These are phyloP conservation scores for Acholoe squamosa DNA, from an alignment of 2,888 invertebrate species.

Conservation along the genomic window DNA sequence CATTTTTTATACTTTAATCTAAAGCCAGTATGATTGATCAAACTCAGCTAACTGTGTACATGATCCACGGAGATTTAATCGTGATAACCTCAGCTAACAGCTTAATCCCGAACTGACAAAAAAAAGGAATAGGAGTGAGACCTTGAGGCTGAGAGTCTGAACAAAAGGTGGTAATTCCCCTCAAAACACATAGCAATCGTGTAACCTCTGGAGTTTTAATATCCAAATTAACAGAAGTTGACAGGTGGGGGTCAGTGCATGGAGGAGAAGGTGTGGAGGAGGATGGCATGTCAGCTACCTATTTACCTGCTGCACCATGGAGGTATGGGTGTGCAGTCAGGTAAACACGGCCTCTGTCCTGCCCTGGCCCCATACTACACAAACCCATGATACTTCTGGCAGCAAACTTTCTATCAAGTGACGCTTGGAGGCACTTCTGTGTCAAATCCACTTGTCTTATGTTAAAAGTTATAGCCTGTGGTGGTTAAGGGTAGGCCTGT, in stretches of 20 bases:
- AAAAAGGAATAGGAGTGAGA: background rate
- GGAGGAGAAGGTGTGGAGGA: background rate
- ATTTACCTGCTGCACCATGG: background rate
- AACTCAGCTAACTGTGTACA: no score
- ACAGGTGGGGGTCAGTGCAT: background rate
- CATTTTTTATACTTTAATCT: no score
- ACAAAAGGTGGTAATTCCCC: background rate
- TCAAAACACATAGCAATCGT: no score
- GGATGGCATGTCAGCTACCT: background rate
- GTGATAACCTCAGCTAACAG: no score
- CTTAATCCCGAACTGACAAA: background rate
- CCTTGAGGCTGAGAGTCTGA: no score
- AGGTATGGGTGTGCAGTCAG: background rate
- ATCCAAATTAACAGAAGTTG: background rate
- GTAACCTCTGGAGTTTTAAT: no score
- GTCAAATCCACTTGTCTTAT: background rate
- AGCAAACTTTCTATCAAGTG: slow-evolving; percentile 14
- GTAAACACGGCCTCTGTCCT: slow-evolving; percentile 12
- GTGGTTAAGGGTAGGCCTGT: no score
- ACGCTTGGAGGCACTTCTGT: background rate
- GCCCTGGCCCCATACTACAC: background rate
- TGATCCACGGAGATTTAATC: no score
- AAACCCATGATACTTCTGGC: slow-evolving; percentile 27
- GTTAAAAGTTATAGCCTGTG: no score
- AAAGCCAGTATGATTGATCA: no score